A percentile compares a stretch with the other conserved stretches of the same genome.
Conservation (phyloP, 2,113 vertebrate species). For the Accipiter cooperii region DNA sequence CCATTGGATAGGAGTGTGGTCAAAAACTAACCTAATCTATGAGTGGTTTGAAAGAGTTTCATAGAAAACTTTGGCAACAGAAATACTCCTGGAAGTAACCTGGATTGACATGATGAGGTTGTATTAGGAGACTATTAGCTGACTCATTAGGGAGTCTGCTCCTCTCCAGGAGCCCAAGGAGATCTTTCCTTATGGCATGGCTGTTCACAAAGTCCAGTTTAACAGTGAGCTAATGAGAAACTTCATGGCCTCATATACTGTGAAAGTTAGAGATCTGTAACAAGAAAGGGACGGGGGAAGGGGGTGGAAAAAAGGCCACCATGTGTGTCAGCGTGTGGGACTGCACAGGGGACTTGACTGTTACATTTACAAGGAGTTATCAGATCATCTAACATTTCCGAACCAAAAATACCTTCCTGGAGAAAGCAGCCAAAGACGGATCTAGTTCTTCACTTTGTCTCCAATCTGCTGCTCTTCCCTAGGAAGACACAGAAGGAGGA, state of each 20-base stretch:
- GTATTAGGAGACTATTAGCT: neutral
- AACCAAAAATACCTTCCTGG: neutral
- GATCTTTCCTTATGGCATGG: neutral
- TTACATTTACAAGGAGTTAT: neutral
- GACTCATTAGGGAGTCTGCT: neutral
- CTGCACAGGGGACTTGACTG: neutral
- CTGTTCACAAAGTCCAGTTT: neutral
- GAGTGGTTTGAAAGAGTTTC: neutral
- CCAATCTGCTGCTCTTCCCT: neutral
- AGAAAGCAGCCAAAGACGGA: neutral
- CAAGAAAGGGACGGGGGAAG: neutral
- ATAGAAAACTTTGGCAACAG: neutral
- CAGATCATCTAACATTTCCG: neutral
- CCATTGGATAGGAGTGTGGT: neutral
- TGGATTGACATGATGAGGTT: neutral
- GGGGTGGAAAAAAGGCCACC: neutral
- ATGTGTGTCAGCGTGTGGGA: neutral
- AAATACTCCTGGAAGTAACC: neutral
- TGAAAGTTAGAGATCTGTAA: neutral
- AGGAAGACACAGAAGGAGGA: neutral
- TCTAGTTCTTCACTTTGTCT: neutral
- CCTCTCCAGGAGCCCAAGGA: neutral
- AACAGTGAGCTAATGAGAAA: neutral
- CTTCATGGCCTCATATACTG: neutral
- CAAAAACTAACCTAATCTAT: neutral